phyloP scores from a whole-genome alignment of 2,797 vertebrate species.

The Micropoecilia bifurca region DNA sequence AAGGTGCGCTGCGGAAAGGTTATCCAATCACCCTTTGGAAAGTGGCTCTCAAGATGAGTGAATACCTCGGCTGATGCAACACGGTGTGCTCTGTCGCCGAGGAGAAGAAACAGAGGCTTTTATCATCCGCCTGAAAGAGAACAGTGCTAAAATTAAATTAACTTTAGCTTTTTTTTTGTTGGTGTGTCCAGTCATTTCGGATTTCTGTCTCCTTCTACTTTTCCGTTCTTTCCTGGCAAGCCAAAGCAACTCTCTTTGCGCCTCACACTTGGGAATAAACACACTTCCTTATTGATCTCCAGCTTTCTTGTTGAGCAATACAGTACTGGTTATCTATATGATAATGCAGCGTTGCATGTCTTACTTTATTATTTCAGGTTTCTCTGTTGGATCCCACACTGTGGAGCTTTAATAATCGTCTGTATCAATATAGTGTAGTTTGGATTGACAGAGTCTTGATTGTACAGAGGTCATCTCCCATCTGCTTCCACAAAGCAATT shows the following conservation, averaged over 20 bases:
- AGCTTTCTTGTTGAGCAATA: slow-evolving; percentile 64
- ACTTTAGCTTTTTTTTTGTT: slow-evolving; percentile 25
- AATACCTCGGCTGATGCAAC: slow-evolving; percentile 49
- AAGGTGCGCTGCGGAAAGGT: slow-evolving; percentile 72
- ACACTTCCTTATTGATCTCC: slow-evolving; percentile 72
- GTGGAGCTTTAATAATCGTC: slow-evolving; percentile 67
- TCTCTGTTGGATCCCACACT: slow-evolving; percentile 72
- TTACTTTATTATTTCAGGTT: slow-evolving; percentile 80
- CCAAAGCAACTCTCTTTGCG: slow-evolving; percentile 32
- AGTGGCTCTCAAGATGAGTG: slow-evolving; percentile 71
- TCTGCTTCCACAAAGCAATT: slow-evolving; percentile 73
- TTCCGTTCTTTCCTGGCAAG: slow-evolving; percentile 22
- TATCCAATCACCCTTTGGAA: slow-evolving; percentile 74
- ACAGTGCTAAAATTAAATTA: slow-evolving; percentile 20
- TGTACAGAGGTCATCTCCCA: slow-evolving; percentile 81
- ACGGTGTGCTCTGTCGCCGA: slow-evolving; percentile 11
- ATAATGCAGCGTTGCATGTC: slow-evolving; percentile 73
- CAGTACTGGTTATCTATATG: slow-evolving; percentile 84
- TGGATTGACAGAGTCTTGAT: slow-evolving; percentile 80
- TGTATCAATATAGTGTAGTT: slow-evolving; percentile 82
- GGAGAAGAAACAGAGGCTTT: slow-evolving; percentile 18
- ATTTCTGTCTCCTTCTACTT: background rate
- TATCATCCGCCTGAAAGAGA: slow-evolving; percentile 19
- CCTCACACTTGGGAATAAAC: slow-evolving; percentile 44
- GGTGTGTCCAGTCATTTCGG: slow-evolving; percentile 13